A percentile compares a stretch with the other conserved stretches of the same genome.
Conservation (phyloP, 2,797 vertebrate genomes). For the Silurus lanzhouensis region DNA sequence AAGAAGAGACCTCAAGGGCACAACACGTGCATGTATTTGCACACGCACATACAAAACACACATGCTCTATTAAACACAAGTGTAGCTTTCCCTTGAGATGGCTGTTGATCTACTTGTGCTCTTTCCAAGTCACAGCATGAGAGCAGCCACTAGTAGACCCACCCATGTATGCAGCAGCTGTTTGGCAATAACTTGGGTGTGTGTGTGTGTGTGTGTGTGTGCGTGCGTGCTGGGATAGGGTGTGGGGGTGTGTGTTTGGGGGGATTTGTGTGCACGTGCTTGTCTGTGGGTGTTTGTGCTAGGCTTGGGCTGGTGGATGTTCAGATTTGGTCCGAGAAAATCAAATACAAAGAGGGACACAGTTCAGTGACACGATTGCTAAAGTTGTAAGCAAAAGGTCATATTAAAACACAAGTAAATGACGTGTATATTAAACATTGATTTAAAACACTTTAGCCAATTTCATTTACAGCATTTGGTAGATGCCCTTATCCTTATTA, state of each 20-base stretch:
- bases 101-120: not conserved
- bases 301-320: not conserved
- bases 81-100: slow-evolving; percentile 1
- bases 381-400: not conserved
- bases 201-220: slow-evolving; percentile 15
- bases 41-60: not conserved
- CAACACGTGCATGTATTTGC: slow-evolving; percentile 4
- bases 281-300: too few species aligned
- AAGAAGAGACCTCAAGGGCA: not conserved
- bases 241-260: not conserved
- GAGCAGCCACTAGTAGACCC: slow-evolving; percentile 21
- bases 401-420: not conserved
- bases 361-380: not conserved
- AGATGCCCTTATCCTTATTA: too few species aligned
- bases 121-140: slow-evolving; percentile 5
- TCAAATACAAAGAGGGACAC: not conserved
- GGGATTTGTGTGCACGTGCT: not conserved
- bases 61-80: not conserved
- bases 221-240: not conserved
- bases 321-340: not conserved
- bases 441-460: not conserved
- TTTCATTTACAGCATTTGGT: too few species aligned
- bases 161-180: slow-evolving; percentile 47
- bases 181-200: slow-evolving; percentile 39
- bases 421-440: slow-evolving; percentile 40